Conservation (phyloP, 1,140 invertebrate genomes). For the Drosophila persimilis region DNA sequence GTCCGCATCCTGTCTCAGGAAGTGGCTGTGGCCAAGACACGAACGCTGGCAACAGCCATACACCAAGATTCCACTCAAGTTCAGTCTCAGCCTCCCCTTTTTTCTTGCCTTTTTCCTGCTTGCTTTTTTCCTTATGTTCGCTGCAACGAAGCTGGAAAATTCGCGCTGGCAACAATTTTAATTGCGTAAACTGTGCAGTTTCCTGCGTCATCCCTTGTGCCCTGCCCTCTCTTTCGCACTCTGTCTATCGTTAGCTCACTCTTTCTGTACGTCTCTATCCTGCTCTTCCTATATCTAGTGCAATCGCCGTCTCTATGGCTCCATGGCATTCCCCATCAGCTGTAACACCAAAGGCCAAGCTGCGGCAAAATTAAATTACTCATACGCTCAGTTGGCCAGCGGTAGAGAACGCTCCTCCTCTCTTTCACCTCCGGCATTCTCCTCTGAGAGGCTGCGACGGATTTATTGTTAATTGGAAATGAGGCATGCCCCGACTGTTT, state of each 20-base stretch:
- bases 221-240: slow-evolving; percentile 19
- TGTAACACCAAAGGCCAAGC: slow-evolving; percentile 68
- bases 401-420: slow-evolving; percentile 17
- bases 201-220: slow-evolving; percentile 9
- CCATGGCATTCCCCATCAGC: slow-evolving; percentile 33
- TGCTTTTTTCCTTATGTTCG: slow-evolving; percentile 18
- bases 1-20: slow-evolving; percentile 60
- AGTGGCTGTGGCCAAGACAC: slow-evolving; percentile 65
- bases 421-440: slow-evolving; percentile 6
- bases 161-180: slow-evolving; percentile 80
- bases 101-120: slow-evolving; percentile 19
- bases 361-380: slow-evolving; percentile 79
- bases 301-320: not conserved
- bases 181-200: slow-evolving; percentile 77
- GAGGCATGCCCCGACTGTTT: slow-evolving; percentile 76
- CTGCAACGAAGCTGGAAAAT: slow-evolving; percentile 57
- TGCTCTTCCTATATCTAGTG: slow-evolving; percentile 10
- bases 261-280: not conserved
- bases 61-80: slow-evolving; percentile 10
- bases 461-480: slow-evolving; percentile 81
- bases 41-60: slow-evolving; percentile 47
- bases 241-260: not conserved
- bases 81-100: not conserved
- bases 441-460: slow-evolving; percentile 55
- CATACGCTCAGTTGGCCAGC: slow-evolving; percentile 76